Evolutionary conservation across 2,888 invertebrate species (phyloP).

Genomic region (Lasioglossum vierecki): DNA sequence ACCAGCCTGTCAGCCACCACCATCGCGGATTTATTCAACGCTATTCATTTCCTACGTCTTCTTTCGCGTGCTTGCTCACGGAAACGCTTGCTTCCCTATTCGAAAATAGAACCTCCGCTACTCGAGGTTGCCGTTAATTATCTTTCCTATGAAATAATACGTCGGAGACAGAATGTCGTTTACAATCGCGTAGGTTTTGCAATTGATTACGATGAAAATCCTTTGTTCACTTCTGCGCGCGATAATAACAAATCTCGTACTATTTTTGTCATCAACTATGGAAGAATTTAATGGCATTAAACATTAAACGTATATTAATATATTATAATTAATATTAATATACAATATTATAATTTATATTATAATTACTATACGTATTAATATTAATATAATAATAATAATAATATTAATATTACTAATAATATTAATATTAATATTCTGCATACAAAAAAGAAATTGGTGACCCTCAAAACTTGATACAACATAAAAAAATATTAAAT

Average conservation of each 20-base stretch:
- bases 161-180: slow-evolving; percentile 21
- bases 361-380: no score
- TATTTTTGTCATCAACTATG: not conserved
- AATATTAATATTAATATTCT: no score
- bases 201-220: slow-evolving; percentile 12
- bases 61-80: slow-evolving; percentile 40
- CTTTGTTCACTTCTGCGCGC: not conserved
- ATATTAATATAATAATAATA: no score
- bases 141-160: not conserved
- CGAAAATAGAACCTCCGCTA: slow-evolving; percentile 28
- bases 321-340: no score
- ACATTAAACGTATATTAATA: no score
- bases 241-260: not conserved
- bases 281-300: not conserved
- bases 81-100: slow-evolving; percentile 51
- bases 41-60: slow-evolving; percentile 19
- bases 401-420: no score
- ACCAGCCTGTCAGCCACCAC: not conserved
- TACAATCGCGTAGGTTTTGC: not conserved
- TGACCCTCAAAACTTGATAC: no score
- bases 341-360: no score
- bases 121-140: slow-evolving; percentile 40
- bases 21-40: slow-evolving; percentile 7
- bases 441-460: no score
- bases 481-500: no score